Evolutionary conservation across 2,797 vertebrate species (phyloP), one percentile per base, ranked within the genome.

Genomic region (Peromyscus nudipes): DNA sequence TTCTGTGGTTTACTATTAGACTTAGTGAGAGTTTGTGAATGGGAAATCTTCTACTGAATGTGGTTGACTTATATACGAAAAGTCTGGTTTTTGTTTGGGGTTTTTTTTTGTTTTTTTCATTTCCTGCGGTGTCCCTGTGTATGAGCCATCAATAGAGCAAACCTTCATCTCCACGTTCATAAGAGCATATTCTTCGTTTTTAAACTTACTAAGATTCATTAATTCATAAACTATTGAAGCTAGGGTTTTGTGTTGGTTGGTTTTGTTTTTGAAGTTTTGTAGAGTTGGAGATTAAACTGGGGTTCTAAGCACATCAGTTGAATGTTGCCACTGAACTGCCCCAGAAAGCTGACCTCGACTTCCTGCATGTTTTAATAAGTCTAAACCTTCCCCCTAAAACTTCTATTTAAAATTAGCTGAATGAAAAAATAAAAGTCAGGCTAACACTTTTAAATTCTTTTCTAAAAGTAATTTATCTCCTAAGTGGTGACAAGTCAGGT

Each of bases 351-450:
- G 71, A 82, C 31, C 60, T 34, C 37, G 55, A 19, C 89, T 67
- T 67, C 37, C 40, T 65, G 43, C 2, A 14, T 67, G 14, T 83
- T 71, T 95, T 81, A 62, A 82, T 92, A 81, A 25, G 16, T 67
- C 29, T 88, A 85, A 92, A 95, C 69, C 75, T 27, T 91, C 31
- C 57, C 34, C 55, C 69, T 97, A 85, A 96, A 96, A n/a, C 52
- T 80, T 95, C n/a, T 21, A 62, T 91, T 91, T 91, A 93, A 29
- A 87, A 77, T 94, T 81, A 77, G 1, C 57, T 94, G 81, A 92
- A 77, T 89, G 25, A 94, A 91, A 65, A 90, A 71, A 84, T 65
- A n/a, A 91, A 85, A 94, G 13, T 19, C 40, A 88, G 94, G 27
- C 31, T 88, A 96, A 79, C 88, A 82, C 49, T 82, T 84, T 92